Evolutionary conservation across 2,888 invertebrate genomes (phyloP), one percentile per base, ranked within the genome.

Genomic region (Torymus texanus): DNA sequence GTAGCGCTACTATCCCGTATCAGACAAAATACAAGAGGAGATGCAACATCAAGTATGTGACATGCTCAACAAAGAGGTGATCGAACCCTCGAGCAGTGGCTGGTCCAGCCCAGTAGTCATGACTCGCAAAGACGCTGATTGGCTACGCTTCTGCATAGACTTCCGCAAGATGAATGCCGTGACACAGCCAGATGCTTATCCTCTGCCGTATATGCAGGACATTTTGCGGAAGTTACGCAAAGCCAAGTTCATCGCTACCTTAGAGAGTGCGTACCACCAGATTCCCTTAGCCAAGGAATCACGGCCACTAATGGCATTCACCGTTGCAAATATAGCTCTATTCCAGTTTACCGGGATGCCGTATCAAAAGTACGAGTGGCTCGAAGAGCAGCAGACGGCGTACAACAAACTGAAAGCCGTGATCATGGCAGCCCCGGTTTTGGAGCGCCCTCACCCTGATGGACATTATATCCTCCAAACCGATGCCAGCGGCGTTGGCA

Each of bases 181-280:
- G 2, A 50, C 74, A 1, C 59, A 58, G 2, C 56, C 41, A 24
- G 78, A 78, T 29, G 81, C 81, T 0, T 81, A 81, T 16, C 78
- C 75, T 0, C 53, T 78, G 0, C 77, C 78, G 1, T 8, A 24
- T 5, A 75, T 80, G 11, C 59, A 78, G 8, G 21, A 80, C 3
- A 24, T 78, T 3, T 58, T 75, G 12, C 53, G 66, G 13, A 71
- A 65, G 50, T 21, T 80, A 16, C 51, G 62, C 0, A n/a, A 56
- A 21, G 75, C 75, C 2, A 18, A 67, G 14, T 76, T 51, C 18
- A 71, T 71, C 2, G 1, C 88, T 0, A 88, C 89, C 78, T 70
- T 85, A n/a, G 85, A 83, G 51, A 82, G 82, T 4, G 88, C 86
- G 0, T 88, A 86, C 70, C 84, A 81, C 72, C 87, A 89, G 67